Base-by-base conservation (phyloP, 1,140 invertebrate species). In the Orius insidiosus region DNA sequence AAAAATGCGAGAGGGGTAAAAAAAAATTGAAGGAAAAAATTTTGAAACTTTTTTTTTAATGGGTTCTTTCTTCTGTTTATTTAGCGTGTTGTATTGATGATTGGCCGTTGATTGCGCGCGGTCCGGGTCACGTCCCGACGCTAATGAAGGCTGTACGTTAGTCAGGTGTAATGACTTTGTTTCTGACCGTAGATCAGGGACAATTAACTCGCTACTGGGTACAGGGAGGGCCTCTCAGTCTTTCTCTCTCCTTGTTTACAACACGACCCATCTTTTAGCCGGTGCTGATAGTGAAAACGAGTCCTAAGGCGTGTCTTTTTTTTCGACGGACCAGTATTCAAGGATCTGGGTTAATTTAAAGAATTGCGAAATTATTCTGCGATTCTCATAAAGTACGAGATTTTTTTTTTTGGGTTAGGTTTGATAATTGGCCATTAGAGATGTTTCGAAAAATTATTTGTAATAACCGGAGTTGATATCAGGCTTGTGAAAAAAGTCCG, bases 61-160 rank as follows among this genome's bases (percentile, higher is more conserved):
- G 24, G 24, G 24, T 7, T 24, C 24, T 24, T 24, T 24, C 24
- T 24, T 24, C 24, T 24, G 24, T 24, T 24, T 24, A 24, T 24
- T 24, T 24, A 24, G 24, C 24, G 24, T 24, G 24, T 24, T 24
- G 24, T 24, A 24, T 24, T 24, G 24, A 24, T 24, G 24, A 24
- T 24, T 24, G 24, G 24, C 24, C 24, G 24, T 24, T 24, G 24
- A 24, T 24, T 24, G 24, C 24, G 24, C 24, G 24, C 24, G 24
- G 24, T 24, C 24, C 24, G 41, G 41, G 41, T 43, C 41, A 43
- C 41, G 41, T 30, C 41, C 24, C 41, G 9, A 18, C 41, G 41
- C 41, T 43, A 43, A 43, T 43, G 41, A 43, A 43, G 41, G 41
- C 41, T 43, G 18, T 32, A 43, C 41, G 41, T 43, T 30, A 43